A percentile compares a stretch with the other conserved stretches of the same genome.
These are phyloP conservation scores for Hypotaenidia okinawae DNA, from an alignment of 2,797 vertebrate species.

Conservation along the genomic window DNA sequence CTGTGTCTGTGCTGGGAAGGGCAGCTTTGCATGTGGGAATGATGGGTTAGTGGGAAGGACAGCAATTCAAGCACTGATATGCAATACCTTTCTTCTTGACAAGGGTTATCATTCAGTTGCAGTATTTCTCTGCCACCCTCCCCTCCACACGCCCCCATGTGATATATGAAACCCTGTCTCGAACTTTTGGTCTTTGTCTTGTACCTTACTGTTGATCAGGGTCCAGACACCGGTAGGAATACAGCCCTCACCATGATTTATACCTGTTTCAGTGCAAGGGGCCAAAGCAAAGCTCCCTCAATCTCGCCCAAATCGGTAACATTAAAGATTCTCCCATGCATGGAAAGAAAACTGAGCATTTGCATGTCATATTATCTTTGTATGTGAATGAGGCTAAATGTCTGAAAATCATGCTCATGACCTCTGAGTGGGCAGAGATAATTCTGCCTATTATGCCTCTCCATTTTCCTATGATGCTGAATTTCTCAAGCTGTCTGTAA, in stretches of 20 bases:
- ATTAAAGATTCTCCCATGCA: not conserved
- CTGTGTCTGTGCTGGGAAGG: not conserved
- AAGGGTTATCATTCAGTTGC: not conserved
- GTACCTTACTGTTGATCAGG: not conserved
- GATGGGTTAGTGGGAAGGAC: not conserved
- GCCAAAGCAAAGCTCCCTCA: not conserved
- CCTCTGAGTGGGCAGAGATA: conserved; percentile 14
- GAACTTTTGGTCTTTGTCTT: not conserved
- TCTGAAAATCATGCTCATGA: conserved; percentile 28
- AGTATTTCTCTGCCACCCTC: not conserved
- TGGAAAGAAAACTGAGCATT: not conserved
- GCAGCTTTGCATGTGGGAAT: conserved; percentile 14
- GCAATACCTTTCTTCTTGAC: not conserved
- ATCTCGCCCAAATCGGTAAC: not conserved
- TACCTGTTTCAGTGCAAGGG: not conserved
- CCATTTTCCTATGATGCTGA: conserved; percentile 24
- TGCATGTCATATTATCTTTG: not conserved
- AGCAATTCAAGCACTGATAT: not conserved
- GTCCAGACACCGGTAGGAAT: not conserved
- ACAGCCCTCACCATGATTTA: not conserved
- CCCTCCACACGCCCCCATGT: no score
- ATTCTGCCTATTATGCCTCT: conserved; percentile 24
- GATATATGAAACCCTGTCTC: not conserved
- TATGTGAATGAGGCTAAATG: conserved; percentile 18
- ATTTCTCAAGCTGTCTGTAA: conserved; percentile 44